Evolutionary conservation across 2,797 vertebrate species (phyloP).

Genomic region (Etheostoma nigrum): DNA sequence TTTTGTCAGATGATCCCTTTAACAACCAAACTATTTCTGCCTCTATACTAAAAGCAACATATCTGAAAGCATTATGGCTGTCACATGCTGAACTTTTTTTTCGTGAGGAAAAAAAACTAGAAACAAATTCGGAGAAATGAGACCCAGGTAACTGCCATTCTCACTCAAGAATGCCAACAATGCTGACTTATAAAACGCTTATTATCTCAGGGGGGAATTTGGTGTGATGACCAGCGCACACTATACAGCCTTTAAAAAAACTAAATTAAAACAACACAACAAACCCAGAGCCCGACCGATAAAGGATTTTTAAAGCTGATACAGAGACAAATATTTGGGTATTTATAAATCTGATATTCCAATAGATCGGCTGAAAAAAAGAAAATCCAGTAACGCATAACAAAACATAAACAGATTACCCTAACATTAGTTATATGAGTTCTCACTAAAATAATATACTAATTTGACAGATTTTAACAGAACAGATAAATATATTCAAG

Average conservation of each 20-base stretch:
- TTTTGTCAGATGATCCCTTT: background rate
- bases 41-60: background rate
- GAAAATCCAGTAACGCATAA: too few species aligned
- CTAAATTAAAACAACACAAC: background rate
- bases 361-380: too few species aligned
- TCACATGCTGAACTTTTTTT: background rate
- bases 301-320: too few species aligned
- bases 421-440: too few species aligned
- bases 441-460: too few species aligned
- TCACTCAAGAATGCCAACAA: slow-evolving; percentile 4
- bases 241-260: background rate
- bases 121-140: slow-evolving; percentile 3
- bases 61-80: background rate
- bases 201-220: background rate
- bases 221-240: background rate
- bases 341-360: too few species aligned
- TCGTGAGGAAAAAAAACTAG: background rate
- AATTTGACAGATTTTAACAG: too few species aligned
- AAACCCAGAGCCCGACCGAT: background rate
- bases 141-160: background rate
- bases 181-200: background rate
- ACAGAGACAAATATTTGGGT: too few species aligned
- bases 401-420: too few species aligned
- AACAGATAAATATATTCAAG: too few species aligned
- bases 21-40: background rate